Percentiles rank a stretch among this genome's conserved stretches.
Conservation (phyloP, 1,140 invertebrate species). For the Wasmannia auropunctata region DNA sequence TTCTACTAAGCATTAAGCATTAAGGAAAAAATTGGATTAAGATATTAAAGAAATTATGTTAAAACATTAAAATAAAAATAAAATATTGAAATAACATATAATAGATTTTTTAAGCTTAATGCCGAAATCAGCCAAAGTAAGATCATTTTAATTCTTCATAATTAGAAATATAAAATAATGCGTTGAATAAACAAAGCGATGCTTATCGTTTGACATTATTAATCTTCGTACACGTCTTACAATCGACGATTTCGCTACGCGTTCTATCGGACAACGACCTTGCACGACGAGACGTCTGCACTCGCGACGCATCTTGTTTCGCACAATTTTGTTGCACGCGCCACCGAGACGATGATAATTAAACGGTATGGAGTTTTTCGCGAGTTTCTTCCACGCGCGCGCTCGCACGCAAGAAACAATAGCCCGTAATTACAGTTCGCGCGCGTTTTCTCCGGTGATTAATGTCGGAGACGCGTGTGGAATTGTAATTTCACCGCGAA, state of each 20-base stretch:
- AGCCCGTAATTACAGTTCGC: slow-evolving; percentile 61
- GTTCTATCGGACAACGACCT: slow-evolving; percentile 14
- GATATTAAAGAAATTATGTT: too few relatives aligned
- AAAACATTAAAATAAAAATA: too few relatives aligned
- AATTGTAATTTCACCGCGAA: slow-evolving; percentile 70
- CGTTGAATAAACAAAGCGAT: not conserved
- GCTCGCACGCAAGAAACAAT: too few relatives aligned
- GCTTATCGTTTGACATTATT: not conserved
- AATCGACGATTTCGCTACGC: not conserved
- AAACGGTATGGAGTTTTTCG: slow-evolving; percentile 3
- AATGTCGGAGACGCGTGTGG: slow-evolving; percentile 64
- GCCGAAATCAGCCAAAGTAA: not conserved
- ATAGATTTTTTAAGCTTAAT: too few relatives aligned
- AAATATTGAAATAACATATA: too few relatives aligned
- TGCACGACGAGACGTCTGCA: not conserved
- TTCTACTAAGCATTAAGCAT: too few relatives aligned
- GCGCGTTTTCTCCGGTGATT: slow-evolving; percentile 77
- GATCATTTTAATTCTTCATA: too few relatives aligned
- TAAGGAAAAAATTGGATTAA: too few relatives aligned
- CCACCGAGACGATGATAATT: slow-evolving; percentile 14
- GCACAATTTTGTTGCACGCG: slow-evolving; percentile 31
- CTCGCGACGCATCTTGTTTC: slow-evolving; percentile 13
- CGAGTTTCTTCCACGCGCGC: slow-evolving; percentile 21
- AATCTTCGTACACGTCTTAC: not conserved
- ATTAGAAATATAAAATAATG: not conserved